A percentile compares a stretch with the other conserved stretches of the same genome.
These are phyloP conservation scores for Gulo gulo DNA, from an alignment of 2,113 vertebrate species.

Conservation along the genomic window DNA sequence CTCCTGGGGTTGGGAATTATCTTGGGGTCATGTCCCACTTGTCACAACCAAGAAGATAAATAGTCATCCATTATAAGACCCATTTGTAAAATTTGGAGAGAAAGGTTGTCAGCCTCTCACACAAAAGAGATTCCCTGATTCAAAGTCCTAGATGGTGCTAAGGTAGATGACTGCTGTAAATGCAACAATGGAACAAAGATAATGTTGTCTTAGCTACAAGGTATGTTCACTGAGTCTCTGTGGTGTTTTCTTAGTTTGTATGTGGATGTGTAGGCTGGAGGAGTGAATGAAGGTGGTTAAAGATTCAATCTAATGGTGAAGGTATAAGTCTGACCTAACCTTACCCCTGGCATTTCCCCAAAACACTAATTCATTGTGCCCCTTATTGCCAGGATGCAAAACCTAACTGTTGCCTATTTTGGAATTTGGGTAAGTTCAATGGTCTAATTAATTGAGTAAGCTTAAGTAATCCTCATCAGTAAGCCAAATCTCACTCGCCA, in stretches of 20 bases:
- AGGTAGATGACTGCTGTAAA: constrained; percentile 14
- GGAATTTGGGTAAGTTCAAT: background rate
- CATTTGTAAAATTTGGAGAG: background rate
- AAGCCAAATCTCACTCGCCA: background rate
- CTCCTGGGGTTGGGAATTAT: background rate
- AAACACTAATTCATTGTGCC: background rate
- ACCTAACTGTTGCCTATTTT: background rate
- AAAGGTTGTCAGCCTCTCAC: background rate
- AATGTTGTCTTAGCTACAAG: background rate
- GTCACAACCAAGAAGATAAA: constrained; percentile 9
- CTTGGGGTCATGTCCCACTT: background rate
- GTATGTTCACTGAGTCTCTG: background rate
- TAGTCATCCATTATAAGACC: background rate
- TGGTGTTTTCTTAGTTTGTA: background rate
- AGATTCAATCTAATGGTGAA: background rate
- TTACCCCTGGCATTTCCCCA: background rate
- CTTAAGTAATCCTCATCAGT: background rate
- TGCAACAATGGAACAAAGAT: background rate
- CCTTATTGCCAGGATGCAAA: background rate
- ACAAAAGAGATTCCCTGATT: background rate
- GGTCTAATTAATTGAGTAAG: background rate
- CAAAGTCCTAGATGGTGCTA: background rate
- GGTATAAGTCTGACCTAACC: background rate
- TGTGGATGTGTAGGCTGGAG: too few relatives aligned
- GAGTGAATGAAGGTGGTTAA: background rate